These are phyloP conservation scores for Orthonevra nobilis DNA, from an alignment of 2,888 invertebrate genomes.

Conservation along the genomic window DNA sequence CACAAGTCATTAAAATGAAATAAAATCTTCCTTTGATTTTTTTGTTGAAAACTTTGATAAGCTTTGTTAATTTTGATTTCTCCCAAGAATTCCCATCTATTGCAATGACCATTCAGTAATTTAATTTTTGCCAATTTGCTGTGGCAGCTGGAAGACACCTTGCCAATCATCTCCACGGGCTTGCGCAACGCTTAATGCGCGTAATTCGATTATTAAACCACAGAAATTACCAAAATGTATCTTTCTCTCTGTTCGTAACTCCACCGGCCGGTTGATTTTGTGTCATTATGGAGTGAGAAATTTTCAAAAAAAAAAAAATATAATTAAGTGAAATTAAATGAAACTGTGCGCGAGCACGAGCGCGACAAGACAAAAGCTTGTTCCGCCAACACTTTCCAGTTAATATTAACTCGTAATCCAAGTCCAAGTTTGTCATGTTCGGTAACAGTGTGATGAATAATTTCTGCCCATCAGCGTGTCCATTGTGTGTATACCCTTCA, in stretches of 20 bases:
- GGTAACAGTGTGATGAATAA: slow-evolving; percentile 27
- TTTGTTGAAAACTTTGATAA: too few species aligned
- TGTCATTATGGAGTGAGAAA: slow-evolving; percentile 51
- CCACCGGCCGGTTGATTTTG: slow-evolving; percentile 51
- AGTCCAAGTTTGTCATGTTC: slow-evolving; percentile 17
- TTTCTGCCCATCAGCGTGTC: slow-evolving; percentile 11
- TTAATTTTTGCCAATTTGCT: too few species aligned
- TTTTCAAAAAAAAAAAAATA: slow-evolving; percentile 46
- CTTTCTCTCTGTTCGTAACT: slow-evolving; percentile 17
- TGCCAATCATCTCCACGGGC: neutral
- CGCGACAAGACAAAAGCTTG: slow-evolving; percentile 49
- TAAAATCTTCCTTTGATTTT: too few species aligned
- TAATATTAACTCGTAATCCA: slow-evolving; percentile 40
- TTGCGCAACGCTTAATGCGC: slow-evolving; percentile 17
- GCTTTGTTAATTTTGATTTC: too few species aligned
- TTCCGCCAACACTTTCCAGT: slow-evolving; percentile 38
- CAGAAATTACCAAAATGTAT: slow-evolving; percentile 29
- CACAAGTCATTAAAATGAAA: too few species aligned
- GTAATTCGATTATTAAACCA: slow-evolving; percentile 54
- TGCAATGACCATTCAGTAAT: too few species aligned
- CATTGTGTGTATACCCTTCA: neutral
- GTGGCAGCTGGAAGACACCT: neutral
- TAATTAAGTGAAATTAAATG: slow-evolving; percentile 55
- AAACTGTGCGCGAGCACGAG: slow-evolving; percentile 50
- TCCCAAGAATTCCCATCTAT: too few species aligned